Conservation (phyloP, 2,888 invertebrate genomes). For the Perizoma flavofasciatum region DNA sequence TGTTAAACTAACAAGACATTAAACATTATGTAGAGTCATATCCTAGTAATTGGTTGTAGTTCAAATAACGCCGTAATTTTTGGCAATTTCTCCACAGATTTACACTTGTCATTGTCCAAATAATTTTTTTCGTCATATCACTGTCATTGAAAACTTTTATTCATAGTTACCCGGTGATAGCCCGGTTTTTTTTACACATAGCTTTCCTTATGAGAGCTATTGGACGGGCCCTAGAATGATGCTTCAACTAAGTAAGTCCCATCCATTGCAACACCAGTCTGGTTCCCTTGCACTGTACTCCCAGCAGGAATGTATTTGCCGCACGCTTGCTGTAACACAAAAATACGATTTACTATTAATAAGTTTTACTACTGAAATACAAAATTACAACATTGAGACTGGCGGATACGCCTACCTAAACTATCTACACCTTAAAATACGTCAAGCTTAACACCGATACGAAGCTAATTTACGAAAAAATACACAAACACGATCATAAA, state of each 20-base stretch:
- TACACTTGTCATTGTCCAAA: slow-evolving; percentile 23
- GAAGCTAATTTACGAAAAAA: slow-evolving; percentile 46
- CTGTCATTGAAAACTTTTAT: slow-evolving; percentile 36
- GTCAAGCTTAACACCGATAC: slow-evolving; percentile 42
- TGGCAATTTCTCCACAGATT: slow-evolving; percentile 23
- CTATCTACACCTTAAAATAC: slow-evolving; percentile 48
- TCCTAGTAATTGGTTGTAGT: slow-evolving; percentile 72
- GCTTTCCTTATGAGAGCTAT: slow-evolving; percentile 70
- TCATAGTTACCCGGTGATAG: slow-evolving; percentile 27
- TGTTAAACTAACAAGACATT: slow-evolving; percentile 71
- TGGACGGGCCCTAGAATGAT: slow-evolving; percentile 86
- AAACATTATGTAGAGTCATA: slow-evolving; percentile 59
- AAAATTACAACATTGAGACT: slow-evolving; percentile 12
- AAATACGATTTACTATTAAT: slow-evolving; percentile 3
- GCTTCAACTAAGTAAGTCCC: slow-evolving; percentile 94
- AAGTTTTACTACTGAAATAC: neutral
- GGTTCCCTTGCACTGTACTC: slow-evolving; percentile 91
- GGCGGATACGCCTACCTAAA: slow-evolving; percentile 43
- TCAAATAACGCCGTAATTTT: slow-evolving; percentile 36
- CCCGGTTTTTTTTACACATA: slow-evolving; percentile 57
- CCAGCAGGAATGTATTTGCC: slow-evolving; percentile 95
- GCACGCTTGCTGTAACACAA: slow-evolving; percentile 88
- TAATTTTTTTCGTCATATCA: slow-evolving; percentile 37
- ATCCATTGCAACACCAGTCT: slow-evolving; percentile 92
- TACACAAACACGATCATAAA: slow-evolving; percentile 42